Percentiles rank a stretch among this genome's conserved stretches.
These are phyloP conservation scores for Cygnus buccinator DNA, from an alignment of 2,113 vertebrate species.

Conservation along the genomic window DNA sequence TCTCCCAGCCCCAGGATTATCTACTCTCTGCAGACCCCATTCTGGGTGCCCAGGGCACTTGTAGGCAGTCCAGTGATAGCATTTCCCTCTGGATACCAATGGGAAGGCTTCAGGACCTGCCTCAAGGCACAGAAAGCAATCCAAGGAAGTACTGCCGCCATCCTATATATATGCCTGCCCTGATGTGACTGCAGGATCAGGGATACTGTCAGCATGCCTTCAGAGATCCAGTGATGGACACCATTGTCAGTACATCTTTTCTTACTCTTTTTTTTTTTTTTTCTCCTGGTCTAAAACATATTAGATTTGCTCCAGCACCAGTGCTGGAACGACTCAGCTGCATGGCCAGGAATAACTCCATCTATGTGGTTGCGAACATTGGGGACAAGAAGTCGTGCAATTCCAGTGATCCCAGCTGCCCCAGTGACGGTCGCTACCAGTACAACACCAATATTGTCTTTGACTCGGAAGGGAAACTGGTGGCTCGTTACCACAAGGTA, in stretches of 20 bases:
- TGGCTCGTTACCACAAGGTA: constrained; percentile 79
- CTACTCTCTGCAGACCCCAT: not conserved
- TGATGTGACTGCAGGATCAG: not conserved
- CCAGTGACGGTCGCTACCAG: constrained; percentile 62
- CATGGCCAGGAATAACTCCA: constrained; percentile 79
- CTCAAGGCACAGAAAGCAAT: not conserved
- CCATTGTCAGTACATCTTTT: not conserved
- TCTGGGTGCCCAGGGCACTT: not conserved
- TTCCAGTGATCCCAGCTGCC: constrained; percentile 55
- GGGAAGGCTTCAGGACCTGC: not conserved
- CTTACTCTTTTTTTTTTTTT: not conserved
- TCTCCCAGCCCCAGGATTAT: not conserved
- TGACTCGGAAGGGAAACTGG: constrained; percentile 70
- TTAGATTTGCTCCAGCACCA: constrained; percentile 51
- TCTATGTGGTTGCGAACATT: constrained; percentile 89
- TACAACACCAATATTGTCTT: constrained; percentile 74
- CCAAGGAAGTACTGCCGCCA: not conserved
- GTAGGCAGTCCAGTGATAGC: not conserved
- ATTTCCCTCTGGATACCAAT: accelerated
- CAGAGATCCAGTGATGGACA: not conserved
- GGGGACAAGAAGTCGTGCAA: constrained; percentile 74
- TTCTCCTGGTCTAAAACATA: not conserved
- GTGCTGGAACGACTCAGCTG: constrained; percentile 81
- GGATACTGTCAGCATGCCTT: not conserved
- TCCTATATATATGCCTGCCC: too few species aligned